These are phyloP conservation scores for Drosophila baimaii DNA, from an alignment of 1,140 invertebrate species.

Conservation along the genomic window DNA sequence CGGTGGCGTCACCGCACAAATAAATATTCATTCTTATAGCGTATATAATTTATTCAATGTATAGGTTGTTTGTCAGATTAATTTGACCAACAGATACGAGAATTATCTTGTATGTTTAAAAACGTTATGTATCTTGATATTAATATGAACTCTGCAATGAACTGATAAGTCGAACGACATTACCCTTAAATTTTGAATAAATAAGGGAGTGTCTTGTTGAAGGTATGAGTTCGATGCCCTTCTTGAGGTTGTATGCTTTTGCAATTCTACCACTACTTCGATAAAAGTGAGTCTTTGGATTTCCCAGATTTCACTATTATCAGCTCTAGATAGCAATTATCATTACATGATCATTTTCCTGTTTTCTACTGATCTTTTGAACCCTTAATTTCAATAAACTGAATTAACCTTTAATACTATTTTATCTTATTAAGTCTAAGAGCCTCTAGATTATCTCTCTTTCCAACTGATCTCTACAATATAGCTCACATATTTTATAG, in stretches of 20 bases:
- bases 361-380: neutral
- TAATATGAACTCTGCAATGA: neutral
- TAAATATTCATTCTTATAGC: slow-evolving; percentile 26
- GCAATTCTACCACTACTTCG: neutral
- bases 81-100: slow-evolving; percentile 1
- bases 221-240: slow-evolving; percentile 15
- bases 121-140: slow-evolving; percentile 14
- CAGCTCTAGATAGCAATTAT: neutral
- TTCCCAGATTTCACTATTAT: neutral
- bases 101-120: neutral
- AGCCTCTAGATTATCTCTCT: neutral
- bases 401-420: neutral
- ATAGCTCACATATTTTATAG: neutral
- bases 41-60: slow-evolving; percentile 2
- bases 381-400: neutral
- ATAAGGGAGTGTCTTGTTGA: neutral
- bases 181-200: neutral
- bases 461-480: neutral
- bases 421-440: neutral
- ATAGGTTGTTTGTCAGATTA: slow-evolving; percentile 15
- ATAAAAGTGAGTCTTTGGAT: neutral
- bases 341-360: neutral
- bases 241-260: neutral
- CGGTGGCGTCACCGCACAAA: slow-evolving; percentile 47
- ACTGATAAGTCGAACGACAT: slow-evolving; percentile 2